Conservation (phyloP, 2,113 vertebrate genomes). For the Poecile atricapillus region DNA sequence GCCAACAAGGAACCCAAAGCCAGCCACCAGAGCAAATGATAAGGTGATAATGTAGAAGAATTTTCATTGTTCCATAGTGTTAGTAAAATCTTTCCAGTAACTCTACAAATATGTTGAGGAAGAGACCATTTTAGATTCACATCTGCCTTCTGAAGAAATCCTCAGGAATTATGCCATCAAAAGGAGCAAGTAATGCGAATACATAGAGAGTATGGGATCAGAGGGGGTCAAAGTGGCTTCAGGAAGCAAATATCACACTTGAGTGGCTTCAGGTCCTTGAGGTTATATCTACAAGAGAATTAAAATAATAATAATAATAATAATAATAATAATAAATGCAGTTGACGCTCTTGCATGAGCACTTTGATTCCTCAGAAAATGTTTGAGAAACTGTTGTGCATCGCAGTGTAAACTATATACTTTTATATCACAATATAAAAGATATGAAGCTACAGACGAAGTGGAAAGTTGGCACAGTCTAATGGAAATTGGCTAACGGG, state of each 20-base stretch:
- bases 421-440: conserved; percentile 15
- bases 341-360: neutral
- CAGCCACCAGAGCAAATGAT: neutral
- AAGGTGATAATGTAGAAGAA: neutral
- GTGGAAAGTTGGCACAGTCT: conserved; percentile 70
- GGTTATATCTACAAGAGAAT: neutral
- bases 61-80: neutral
- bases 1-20: neutral
- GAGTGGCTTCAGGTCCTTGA: neutral
- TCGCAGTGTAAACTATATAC: neutral
- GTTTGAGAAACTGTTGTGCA: conserved; percentile 38
- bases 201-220: neutral
- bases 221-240: neutral
- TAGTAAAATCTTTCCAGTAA: neutral
- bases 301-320: neutral
- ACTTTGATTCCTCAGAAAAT: conserved; percentile 51
- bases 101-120: neutral
- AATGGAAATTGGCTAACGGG: conserved; percentile 69
- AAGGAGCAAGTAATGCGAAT: neutral
- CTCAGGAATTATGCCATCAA: neutral
- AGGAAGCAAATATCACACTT: neutral
- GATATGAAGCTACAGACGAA: conserved; percentile 48
- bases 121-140: neutral
- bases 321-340: neutral
- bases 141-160: conserved; percentile 17